phyloP scores from a whole-genome alignment of 2,888 invertebrate species.

The Dusona sp. region DNA sequence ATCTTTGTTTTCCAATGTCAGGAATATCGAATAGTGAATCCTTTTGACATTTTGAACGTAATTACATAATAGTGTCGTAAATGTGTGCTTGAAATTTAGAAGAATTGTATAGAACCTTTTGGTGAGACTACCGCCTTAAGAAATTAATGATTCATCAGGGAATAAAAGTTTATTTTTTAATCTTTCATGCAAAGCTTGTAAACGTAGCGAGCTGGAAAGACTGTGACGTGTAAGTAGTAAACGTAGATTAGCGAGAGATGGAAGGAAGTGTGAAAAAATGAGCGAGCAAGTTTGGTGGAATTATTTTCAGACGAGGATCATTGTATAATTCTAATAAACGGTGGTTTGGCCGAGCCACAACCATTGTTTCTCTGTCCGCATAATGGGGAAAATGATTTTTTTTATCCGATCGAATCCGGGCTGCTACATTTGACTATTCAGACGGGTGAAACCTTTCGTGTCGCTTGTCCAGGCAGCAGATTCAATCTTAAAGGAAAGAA shows the following conservation, averaged over 20 bases:
- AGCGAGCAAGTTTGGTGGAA: background rate
- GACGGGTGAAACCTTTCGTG: slow-evolving; percentile 62
- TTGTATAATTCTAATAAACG: slow-evolving; percentile 65
- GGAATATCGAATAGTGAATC: too few species aligned
- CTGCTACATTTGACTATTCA: slow-evolving; percentile 24
- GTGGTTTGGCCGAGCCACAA: slow-evolving; percentile 62
- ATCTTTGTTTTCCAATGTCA: too few species aligned
- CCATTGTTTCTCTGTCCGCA: slow-evolving; percentile 64
- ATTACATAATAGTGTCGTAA: too few species aligned
- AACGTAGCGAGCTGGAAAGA: background rate
- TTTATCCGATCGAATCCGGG: slow-evolving; percentile 61
- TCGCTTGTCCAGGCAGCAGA: slow-evolving; percentile 66
- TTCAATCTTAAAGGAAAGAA: slow-evolving; percentile 42
- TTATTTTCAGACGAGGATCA: slow-evolving; percentile 22
- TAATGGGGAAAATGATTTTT: slow-evolving; percentile 34
- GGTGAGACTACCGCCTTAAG: too few species aligned
- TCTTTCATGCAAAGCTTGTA: background rate
- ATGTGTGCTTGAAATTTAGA: too few species aligned
- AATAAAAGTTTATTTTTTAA: background rate
- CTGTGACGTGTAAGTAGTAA: background rate
- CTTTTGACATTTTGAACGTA: too few species aligned
- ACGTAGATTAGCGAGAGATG: background rate
- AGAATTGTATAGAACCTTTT: too few species aligned
- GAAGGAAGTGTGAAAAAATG: background rate
- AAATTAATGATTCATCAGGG: too few species aligned